These are phyloP conservation scores for Lasioglossum villosulum DNA, from an alignment of 2,888 invertebrate genomes.

Conservation along the genomic window DNA sequence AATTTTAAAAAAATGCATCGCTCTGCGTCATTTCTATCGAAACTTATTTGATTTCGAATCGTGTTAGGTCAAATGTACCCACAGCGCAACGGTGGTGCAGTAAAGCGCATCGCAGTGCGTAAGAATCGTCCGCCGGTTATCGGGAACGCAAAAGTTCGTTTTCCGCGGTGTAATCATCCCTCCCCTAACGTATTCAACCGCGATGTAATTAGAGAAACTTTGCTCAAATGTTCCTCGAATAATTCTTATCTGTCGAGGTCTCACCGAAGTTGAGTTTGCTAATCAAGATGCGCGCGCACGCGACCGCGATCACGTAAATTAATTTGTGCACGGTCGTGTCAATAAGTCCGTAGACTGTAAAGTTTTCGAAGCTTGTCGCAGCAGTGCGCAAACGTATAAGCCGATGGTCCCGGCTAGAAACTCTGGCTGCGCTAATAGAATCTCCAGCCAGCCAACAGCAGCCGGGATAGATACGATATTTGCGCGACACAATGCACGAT, in stretches of 20 bases:
- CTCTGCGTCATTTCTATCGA: too few species aligned
- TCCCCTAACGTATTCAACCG: background rate
- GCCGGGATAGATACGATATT: constrained; percentile 57
- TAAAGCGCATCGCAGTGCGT: background rate
- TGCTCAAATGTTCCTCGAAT: background rate
- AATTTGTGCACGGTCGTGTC: constrained; percentile 20
- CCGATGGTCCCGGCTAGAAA: constrained; percentile 24
- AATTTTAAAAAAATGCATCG: too few species aligned
- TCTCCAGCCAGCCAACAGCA: constrained; percentile 39
- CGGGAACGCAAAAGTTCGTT: background rate
- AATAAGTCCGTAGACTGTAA: background rate
- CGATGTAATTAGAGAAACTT: background rate
- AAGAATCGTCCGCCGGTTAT: background rate
- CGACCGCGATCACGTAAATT: constrained; percentile 8
- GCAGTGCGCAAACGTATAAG: constrained; percentile 11
- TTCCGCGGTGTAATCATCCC: background rate
- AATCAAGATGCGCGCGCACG: background rate
- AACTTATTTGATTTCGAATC: too few species aligned
- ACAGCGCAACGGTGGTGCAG: too few species aligned
- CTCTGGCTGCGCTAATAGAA: constrained; percentile 59
- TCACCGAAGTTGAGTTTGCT: background rate
- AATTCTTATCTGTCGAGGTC: background rate
- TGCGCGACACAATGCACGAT: constrained; percentile 52
- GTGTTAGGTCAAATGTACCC: too few species aligned
- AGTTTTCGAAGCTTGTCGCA: background rate